phyloP scores from a whole-genome alignment of 2,113 vertebrate species.

The Neotragus pygmaeus region DNA sequence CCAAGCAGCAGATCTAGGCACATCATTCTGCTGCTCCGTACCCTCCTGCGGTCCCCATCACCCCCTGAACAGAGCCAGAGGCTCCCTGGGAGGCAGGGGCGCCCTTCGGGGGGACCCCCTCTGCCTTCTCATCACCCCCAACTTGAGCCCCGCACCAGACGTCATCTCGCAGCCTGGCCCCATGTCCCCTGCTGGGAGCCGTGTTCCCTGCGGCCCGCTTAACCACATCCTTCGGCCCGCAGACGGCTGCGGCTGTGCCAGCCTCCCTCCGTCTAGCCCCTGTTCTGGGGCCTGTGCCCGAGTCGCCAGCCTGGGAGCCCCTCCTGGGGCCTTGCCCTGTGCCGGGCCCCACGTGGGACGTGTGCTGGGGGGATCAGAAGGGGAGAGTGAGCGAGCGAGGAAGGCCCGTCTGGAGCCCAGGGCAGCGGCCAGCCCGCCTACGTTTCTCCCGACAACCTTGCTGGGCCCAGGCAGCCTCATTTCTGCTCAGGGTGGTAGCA shows the following conservation, averaged over 20 bases:
- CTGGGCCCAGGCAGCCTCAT: not conserved
- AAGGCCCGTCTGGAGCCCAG: not conserved
- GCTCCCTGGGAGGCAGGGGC: not conserved
- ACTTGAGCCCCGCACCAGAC: not conserved
- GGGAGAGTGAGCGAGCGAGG: not conserved
- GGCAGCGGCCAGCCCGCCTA: not conserved
- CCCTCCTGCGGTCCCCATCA: rapidly evolving
- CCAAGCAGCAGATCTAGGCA: not conserved
- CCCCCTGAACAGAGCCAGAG: not conserved
- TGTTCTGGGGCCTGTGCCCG: not conserved
- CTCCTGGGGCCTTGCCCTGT: not conserved
- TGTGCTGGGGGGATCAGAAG: not conserved
- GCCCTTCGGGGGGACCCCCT: rapidly evolving
- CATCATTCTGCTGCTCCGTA: not conserved
- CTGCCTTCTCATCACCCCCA: not conserved
- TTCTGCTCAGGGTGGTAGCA: not conserved
- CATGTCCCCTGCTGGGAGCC: not conserved
- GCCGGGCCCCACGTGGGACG: not conserved
- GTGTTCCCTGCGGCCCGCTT: not conserved
- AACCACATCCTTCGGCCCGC: not conserved
- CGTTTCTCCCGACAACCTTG: not conserved
- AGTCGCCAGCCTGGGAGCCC: not conserved
- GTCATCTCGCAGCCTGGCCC: rapidly evolving
- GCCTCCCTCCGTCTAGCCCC: rapidly evolving
- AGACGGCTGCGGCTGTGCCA: not conserved